Evolutionary conservation across 92 coral and sea anemone species (phyloP), one percentile per base, ranked within the genome.

Genomic region (Meandrina meandrites): DNA sequence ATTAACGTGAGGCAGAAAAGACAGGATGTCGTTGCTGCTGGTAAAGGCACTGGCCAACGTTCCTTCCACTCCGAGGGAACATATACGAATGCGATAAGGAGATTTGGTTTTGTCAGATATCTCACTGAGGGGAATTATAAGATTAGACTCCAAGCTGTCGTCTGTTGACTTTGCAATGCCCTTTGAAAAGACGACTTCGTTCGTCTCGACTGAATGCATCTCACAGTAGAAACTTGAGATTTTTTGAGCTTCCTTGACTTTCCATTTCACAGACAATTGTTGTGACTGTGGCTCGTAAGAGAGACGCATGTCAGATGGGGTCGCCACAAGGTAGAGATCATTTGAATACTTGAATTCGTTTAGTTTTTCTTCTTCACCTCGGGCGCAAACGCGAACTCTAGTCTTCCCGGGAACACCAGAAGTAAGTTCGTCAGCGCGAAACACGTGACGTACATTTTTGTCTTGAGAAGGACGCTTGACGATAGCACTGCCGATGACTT

Each of bases 31-130:
- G 8, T 24, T 40, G 27, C 74, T 58, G 32, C 8, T 24, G 35
- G 35, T 19, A 64, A 64, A 80, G 53, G 34, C 14, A 80, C 84
- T 80, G 53, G 84, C 84, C 35, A 80, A 30, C 34, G 84, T 36
- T 80, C 56, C 15, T 22, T 35, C 7, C 2, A 45, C 45, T 17
- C 84, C 84, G 0, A 64, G 51, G 36, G 84, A 60, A 40, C 84
- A 80, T 6, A 80, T 14, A 60, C 56, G 84, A 35, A 80, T 40
- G 16, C 16, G 15, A 11, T 80, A 80, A 1, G 75, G 74, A n/a
- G 74, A 64, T 21, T 66, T 37, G 12, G 84, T 18, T 8, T 17
- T 62, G 34, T 35, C 56, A 8, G 84, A 27, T 80, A 80, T 45
- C 5, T 80, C 74, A 22, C 22, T 40, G 72, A 80, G 67, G 6